Evolutionary conservation across 2,113 vertebrate genomes (phyloP), one percentile per base, ranked within the genome.

Genomic region (Phalacrocorax carbo): DNA sequence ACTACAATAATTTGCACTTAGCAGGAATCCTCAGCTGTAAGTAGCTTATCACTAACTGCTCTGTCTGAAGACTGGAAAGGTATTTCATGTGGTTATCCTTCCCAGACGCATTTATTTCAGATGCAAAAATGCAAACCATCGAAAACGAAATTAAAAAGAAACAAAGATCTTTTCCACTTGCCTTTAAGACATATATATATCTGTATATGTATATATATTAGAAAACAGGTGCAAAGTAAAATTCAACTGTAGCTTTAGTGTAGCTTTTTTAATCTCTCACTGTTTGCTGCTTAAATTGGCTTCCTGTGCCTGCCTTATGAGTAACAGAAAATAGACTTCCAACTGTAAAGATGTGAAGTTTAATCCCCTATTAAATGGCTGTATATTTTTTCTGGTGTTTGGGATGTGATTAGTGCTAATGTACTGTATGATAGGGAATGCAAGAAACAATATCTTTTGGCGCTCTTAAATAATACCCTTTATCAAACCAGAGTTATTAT

Each of bases 151-250:
- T 38, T 2, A 26, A 75, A 82, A 61, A 58, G 20, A 32, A 26
- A 4, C 2, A 70, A 57, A 48, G 3, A 65, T 61, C 7, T 60
- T 87, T 92, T 76, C 12, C 29, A 49, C 27, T 82, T 86, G 5
- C 9, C 2, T 91, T 91, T 81, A 86, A 44, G 42, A 54, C 6
- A 7, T 52, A 40, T 19, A 66, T 44, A 20, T 51, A 0, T 36
- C 6, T 51, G 1, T 36, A 4, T 48, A 1, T 49, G 4, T 32
- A 44, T 60, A n/a, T 36, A 18, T 85, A 66, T 82, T 75, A 87
- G 69, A 83, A 96, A 96, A 61, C 10, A 21, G 7, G 16, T 85
- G 23, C 29, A 84, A 96, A 83, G 36, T 60, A 73, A 88, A 72
- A 58, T 73, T 49, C 62, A 88, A 25, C 17, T 64, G 20, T 48